Percentiles rank a stretch among this genome's conserved stretches.
These are phyloP conservation scores for Manduca sexta DNA, from an alignment of 1,140 invertebrate genomes.

Conservation along the genomic window DNA sequence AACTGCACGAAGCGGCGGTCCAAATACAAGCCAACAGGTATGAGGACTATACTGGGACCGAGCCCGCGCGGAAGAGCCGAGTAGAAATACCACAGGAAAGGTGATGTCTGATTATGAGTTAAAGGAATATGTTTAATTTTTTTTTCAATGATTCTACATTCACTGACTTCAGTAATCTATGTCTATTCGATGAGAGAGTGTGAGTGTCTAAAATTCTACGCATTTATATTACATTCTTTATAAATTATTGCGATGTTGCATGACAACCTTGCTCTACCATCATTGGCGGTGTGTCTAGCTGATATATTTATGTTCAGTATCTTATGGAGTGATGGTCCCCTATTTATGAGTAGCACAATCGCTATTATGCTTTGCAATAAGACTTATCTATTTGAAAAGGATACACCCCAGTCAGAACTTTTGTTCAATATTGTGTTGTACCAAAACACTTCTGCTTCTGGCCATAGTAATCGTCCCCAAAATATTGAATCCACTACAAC, in stretches of 20 bases:
- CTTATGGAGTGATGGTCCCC: too few species aligned
- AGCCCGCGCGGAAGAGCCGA: conserved; percentile 95
- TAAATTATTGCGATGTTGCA: too few species aligned
- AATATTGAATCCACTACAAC: conserved; percentile 93
- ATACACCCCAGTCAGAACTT: conserved; percentile 98
- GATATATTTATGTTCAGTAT: too few species aligned
- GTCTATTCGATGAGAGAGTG: too few species aligned
- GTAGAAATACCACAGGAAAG: conserved; percentile 99
- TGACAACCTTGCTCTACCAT: too few species aligned
- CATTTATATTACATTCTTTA: too few species aligned
- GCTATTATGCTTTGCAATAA: too few species aligned
- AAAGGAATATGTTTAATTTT: conserved; percentile 42
- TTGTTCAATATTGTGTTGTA: conserved; percentile 97
- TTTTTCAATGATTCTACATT: neutral
- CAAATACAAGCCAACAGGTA: conserved; percentile 86
- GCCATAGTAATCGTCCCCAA: conserved; percentile 94
- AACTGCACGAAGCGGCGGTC: conserved; percentile 82
- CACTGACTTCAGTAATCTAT: too few species aligned
- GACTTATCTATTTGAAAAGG: conserved; percentile 74
- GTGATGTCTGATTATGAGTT: conserved; percentile 83
- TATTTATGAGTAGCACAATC: too few species aligned
- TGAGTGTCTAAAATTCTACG: too few species aligned
- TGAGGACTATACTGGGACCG: conserved; percentile 84
- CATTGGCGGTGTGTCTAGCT: too few species aligned
- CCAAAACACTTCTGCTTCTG: conserved; percentile 97